phyloP scores from a whole-genome alignment of 2,113 vertebrate species.

The human (Homo sapiens) region DNA sequence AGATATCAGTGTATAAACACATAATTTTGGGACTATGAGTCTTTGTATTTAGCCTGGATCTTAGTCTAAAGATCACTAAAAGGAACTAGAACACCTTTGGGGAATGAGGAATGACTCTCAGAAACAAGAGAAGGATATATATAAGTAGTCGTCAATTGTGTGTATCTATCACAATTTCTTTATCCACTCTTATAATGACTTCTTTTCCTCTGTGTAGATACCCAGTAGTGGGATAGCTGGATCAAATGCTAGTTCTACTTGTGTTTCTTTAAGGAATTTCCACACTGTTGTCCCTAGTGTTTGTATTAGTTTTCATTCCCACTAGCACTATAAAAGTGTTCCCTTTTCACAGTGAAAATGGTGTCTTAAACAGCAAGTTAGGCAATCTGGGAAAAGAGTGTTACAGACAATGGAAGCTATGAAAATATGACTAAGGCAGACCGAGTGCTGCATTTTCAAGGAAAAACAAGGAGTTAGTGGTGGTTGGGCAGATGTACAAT shows the following conservation, averaged over 20 bases:
- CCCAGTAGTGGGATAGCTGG: too few species aligned
- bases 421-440: neutral
- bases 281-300: too few species aligned
- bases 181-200: too few species aligned
- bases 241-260: too few species aligned
- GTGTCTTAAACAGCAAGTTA: neutral
- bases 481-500: neutral
- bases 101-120: neutral
- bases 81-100: neutral
- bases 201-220: too few species aligned
- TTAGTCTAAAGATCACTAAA: neutral
- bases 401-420: neutral
- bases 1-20: neutral
- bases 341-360: too few species aligned
- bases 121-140: neutral
- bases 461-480: neutral
- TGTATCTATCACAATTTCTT: too few species aligned
- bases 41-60: neutral
- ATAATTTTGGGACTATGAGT: neutral
- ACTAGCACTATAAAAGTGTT: too few species aligned
- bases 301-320: too few species aligned
- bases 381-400: neutral
- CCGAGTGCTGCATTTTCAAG: neutral
- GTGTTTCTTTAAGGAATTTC: too few species aligned
- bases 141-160: too few species aligned